Percentiles rank a stretch among this genome's conserved stretches.
These are phyloP conservation scores for Andrena hattorfiana DNA, from an alignment of 2,888 invertebrate genomes.

Conservation along the genomic window DNA sequence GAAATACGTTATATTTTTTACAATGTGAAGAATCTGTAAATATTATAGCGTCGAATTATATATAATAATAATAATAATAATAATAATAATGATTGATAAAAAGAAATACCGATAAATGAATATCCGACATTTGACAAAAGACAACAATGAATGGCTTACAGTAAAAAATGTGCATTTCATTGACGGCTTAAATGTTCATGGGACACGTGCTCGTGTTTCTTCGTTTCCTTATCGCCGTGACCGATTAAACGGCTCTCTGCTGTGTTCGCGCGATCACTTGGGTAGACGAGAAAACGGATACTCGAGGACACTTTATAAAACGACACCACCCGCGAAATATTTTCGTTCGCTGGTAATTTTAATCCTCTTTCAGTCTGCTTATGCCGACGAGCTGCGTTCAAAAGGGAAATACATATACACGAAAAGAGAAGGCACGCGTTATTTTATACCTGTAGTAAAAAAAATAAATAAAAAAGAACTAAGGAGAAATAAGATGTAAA, in stretches of 20 bases:
- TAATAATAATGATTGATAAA: constrained; percentile 68
- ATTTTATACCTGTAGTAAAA: constrained; percentile 40
- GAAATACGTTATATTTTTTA: constrained; percentile 85
- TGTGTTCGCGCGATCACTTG: constrained; percentile 50
- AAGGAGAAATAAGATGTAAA: background rate
- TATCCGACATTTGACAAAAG: constrained; percentile 61
- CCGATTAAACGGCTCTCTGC: constrained; percentile 6
- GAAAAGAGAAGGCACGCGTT: constrained; percentile 15
- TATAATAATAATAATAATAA: constrained; percentile 76
- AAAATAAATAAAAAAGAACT: background rate
- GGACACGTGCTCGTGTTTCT: constrained; percentile 54
- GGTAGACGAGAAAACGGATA: constrained; percentile 49
- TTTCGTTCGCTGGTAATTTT: constrained; percentile 56
- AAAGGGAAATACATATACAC: constrained; percentile 32
- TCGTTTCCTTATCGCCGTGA: constrained; percentile 37
- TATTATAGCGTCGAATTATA: constrained; percentile 84
- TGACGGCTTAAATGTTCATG: constrained; percentile 38
- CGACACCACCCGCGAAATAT: constrained; percentile 43
- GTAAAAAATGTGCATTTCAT: constrained; percentile 79
- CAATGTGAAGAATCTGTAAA: constrained; percentile 84
- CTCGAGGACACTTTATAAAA: constrained; percentile 37
- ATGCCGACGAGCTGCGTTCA: constrained; percentile 18
- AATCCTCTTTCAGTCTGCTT: constrained; percentile 28
- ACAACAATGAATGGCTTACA: constrained; percentile 74
- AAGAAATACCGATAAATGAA: constrained; percentile 65